Conservation (phyloP, 2,888 invertebrate genomes). For the Phymatocera aterrima region DNA sequence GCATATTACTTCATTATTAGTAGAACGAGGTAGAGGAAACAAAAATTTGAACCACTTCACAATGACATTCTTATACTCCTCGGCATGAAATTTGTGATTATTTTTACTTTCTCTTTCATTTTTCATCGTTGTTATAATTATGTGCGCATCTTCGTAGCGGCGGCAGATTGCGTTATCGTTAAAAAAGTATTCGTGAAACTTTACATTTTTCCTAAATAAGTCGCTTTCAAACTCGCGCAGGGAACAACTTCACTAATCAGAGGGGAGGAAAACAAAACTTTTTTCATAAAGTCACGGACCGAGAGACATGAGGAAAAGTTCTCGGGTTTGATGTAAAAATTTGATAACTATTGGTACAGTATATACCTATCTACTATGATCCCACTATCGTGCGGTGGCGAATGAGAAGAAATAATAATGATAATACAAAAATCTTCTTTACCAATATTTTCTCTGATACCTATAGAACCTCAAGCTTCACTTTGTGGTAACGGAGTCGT, state of each 20-base stretch:
- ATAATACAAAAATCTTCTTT: neutral
- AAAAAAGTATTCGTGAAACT: constrained; percentile 7
- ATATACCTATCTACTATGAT: neutral
- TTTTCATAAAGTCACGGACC: constrained; percentile 33
- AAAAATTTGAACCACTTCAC: neutral
- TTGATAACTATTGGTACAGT: constrained; percentile 13
- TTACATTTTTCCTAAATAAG: constrained; percentile 33
- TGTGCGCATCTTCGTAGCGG: neutral
- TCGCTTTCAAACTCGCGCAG: neutral
- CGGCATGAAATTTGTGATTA: neutral
- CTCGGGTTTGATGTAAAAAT: neutral
- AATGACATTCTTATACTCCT: neutral
- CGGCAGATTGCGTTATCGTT: constrained; percentile 34
- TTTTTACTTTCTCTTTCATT: neutral
- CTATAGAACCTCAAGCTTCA: constrained; percentile 90
- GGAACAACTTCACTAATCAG: constrained; percentile 35
- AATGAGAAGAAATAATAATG: neutral
- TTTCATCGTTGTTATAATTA: neutral
- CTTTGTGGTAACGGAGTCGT: constrained; percentile 99
- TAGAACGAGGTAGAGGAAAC: neutral
- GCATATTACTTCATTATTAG: neutral
- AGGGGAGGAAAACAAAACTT: constrained; percentile 4
- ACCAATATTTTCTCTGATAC: constrained; percentile 7
- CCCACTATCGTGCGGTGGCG: neutral
- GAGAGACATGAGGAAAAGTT: neutral